phyloP scores from a whole-genome alignment of 2,888 invertebrate genomes.

The Pyrrhia umbra region DNA sequence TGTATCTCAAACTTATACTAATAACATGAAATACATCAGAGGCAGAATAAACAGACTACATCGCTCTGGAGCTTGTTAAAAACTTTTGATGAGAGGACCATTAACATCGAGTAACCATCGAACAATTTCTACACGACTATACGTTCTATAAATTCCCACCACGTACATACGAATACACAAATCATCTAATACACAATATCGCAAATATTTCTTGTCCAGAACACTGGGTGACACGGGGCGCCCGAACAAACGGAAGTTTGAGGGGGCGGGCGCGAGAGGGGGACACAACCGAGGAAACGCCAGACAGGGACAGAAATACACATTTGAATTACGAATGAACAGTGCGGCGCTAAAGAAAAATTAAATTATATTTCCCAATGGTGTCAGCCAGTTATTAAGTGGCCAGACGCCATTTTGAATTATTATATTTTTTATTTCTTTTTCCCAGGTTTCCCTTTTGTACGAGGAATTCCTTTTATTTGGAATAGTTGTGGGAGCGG shows the following conservation, averaged over 20 bases:
- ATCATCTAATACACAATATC: conserved; percentile 88
- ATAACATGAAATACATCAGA: conserved; percentile 50
- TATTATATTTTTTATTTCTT: conserved; percentile 88
- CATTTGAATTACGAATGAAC: conserved; percentile 65
- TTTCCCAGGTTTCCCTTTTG: conserved; percentile 85
- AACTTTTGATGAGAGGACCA: conserved; percentile 62
- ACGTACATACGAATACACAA: conserved; percentile 84
- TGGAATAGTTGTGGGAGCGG: conserved; percentile 84
- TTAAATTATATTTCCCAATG: conserved; percentile 91
- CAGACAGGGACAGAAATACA: conserved; percentile 74
- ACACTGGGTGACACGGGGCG: conserved; percentile 84
- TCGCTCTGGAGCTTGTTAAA: conserved; percentile 59
- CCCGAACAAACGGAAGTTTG: conserved; percentile 80
- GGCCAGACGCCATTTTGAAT: conserved; percentile 90
- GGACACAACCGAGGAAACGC: conserved; percentile 77
- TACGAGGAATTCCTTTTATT: conserved; percentile 87
- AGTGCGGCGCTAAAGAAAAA: conserved; percentile 83
- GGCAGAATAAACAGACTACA: conserved; percentile 48
- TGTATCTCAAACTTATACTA: conserved; percentile 41
- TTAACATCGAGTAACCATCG: conserved; percentile 57
- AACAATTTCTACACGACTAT: conserved; percentile 66
- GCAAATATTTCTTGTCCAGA: conserved; percentile 88
- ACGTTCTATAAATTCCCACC: conserved; percentile 79
- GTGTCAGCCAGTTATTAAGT: conserved; percentile 91
- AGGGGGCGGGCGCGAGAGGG: conserved; percentile 69